These are phyloP conservation scores for Neodiprion lecontei DNA, from an alignment of 1,140 invertebrate species.

Conservation along the genomic window DNA sequence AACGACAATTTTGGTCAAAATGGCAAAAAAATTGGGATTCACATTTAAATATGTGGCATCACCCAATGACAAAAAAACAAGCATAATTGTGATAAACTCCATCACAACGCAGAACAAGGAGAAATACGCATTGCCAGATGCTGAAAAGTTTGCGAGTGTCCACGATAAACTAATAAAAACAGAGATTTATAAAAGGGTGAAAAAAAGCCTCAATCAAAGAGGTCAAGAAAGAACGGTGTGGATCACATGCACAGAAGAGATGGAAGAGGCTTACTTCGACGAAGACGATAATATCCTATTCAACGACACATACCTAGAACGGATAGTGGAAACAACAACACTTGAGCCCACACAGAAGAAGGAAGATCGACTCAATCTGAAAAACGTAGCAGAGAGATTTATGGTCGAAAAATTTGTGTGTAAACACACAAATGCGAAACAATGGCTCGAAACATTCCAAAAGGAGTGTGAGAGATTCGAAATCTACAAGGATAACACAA, in stretches of 20 bases:
- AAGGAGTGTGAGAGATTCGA: not conserved
- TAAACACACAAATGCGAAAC: slow-evolving; percentile 18
- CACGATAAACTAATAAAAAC: slow-evolving; percentile 27
- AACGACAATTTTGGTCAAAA: slow-evolving; percentile 30
- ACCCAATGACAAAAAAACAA: slow-evolving; percentile 30
- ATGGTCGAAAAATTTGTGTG: slow-evolving; percentile 20
- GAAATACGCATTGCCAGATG: slow-evolving; percentile 28
- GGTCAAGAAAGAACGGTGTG: slow-evolving; percentile 29
- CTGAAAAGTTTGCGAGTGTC: slow-evolving; percentile 15
- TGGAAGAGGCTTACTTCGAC: slow-evolving; percentile 18
- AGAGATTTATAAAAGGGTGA: slow-evolving; percentile 28
- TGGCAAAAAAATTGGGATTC: slow-evolving; percentile 27
- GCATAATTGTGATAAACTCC: slow-evolving; percentile 27
- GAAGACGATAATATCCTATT: slow-evolving; percentile 24
- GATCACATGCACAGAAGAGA: slow-evolving; percentile 29
- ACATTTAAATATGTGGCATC: slow-evolving; percentile 29
- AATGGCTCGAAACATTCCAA: slow-evolving; percentile 19
- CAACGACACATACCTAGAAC: slow-evolving; percentile 18
- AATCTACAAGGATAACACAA: not conserved
- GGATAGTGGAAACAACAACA: not conserved
- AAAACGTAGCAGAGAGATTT: slow-evolving; percentile 6
- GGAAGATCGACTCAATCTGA: slow-evolving; percentile 7
- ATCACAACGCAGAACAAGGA: slow-evolving; percentile 30
- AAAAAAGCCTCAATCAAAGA: slow-evolving; percentile 31
- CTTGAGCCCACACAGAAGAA: not conserved